These are phyloP conservation scores for Xerus rutilus DNA, from an alignment of 2,797 vertebrate species.

Conservation along the genomic window DNA sequence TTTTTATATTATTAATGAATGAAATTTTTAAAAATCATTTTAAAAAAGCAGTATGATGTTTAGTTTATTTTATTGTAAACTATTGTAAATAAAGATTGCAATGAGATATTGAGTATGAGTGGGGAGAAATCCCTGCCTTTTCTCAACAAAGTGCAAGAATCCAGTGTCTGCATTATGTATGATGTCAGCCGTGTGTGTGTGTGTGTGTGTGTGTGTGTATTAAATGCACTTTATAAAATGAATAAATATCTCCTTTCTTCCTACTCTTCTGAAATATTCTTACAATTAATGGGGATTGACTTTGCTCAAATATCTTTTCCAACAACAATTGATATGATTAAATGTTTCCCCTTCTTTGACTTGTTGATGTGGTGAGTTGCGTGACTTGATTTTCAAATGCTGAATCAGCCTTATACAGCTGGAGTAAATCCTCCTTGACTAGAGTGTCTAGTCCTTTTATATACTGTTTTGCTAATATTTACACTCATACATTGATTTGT, in stretches of 20 bases:
- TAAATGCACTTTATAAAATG: neutral
- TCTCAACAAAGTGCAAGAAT: neutral
- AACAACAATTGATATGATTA: neutral
- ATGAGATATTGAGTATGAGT: no score
- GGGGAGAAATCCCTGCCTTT: no score
- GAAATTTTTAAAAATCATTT: no score
- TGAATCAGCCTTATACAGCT: neutral
- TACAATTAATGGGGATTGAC: neutral
- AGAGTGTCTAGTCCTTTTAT: neutral
- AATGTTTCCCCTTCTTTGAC: no score
- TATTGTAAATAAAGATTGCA: no score
- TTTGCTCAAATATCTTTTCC: neutral
- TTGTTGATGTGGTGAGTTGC: neutral
- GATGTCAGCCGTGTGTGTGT: neutral
- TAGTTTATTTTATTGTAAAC: neutral
- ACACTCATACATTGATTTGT: neutral
- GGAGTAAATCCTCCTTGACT: neutral
- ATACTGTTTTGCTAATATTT: neutral
- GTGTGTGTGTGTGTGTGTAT: no score
- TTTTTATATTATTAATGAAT: neutral
- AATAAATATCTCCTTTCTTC: neutral
- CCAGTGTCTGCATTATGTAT: neutral
- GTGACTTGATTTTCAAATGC: neutral
- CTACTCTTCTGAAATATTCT: neutral
- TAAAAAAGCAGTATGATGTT: neutral